These are phyloP conservation scores for Gobius niger DNA, from an alignment of 2,113 vertebrate species.

Conservation along the genomic window DNA sequence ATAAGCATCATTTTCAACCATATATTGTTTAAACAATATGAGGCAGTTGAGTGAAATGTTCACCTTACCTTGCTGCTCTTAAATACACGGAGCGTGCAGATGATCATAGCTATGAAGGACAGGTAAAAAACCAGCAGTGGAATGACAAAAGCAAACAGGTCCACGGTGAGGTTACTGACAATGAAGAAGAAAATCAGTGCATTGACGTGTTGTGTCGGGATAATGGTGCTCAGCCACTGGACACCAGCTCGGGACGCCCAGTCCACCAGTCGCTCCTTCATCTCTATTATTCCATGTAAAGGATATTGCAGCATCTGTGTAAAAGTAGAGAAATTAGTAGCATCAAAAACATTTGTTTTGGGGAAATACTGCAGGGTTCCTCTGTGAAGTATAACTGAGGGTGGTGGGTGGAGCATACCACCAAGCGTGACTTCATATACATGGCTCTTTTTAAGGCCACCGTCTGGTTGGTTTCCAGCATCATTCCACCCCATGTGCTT, in stretches of 20 bases:
- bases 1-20: background rate
- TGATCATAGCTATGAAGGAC: conserved; percentile 95
- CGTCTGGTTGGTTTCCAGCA: conserved; percentile 51
- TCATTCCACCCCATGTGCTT: conserved; percentile 67
- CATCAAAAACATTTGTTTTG: background rate
- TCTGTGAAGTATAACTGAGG: no score
- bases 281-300: conserved; percentile 83
- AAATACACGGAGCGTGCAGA: conserved; percentile 93
- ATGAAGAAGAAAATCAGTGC: conserved; percentile 98
- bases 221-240: conserved; percentile 93
- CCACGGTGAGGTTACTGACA: conserved; percentile 93
- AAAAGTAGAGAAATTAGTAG: background rate
- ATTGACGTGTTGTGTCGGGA: conserved; percentile 96
- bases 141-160: conserved; percentile 92
- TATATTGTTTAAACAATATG: background rate
- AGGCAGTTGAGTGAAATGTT: background rate
- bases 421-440: conserved; percentile 68
- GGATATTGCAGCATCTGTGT: conserved; percentile 90
- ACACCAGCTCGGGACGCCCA: conserved; percentile 91
- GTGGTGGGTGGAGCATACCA: conserved; percentile 33
- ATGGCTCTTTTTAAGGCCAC: conserved; percentile 68
- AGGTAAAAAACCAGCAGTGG: conserved; percentile 95
- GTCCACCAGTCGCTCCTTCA: conserved; percentile 94
- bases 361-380: no score
- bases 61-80: conserved; percentile 87